phyloP scores from a whole-genome alignment of 1,140 invertebrate species.

The Drosophila aff. region DNA sequence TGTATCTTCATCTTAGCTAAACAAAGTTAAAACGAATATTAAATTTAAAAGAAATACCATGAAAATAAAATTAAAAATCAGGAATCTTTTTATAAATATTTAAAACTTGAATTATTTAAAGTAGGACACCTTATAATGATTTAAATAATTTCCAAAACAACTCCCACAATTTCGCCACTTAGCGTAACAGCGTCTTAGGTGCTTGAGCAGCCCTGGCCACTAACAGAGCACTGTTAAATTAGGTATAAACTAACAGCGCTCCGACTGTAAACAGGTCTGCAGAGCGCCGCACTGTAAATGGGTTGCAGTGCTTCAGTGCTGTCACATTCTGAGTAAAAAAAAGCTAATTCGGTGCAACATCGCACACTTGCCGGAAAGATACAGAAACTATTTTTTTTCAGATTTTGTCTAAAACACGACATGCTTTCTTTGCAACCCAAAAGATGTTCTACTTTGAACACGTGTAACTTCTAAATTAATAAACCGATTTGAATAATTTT shows the following conservation, averaged over 20 bases:
- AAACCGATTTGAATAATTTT: no score
- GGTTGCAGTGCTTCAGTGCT: not conserved
- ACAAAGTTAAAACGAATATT: not conserved
- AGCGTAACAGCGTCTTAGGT: constrained; percentile 9
- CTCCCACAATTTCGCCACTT: not conserved
- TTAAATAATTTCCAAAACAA: not conserved
- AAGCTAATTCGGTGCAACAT: no score
- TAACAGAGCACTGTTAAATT: constrained; percentile 58
- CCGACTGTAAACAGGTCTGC: constrained; percentile 29
- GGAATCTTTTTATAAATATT: not conserved
- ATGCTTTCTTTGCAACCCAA: no score
- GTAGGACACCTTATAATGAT: no score
- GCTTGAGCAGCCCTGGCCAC: constrained; percentile 44
- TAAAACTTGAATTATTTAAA: no score
- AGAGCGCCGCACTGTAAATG: not conserved
- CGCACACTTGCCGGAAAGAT: no score
- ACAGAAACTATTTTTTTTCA: no score
- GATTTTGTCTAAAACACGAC: no score
- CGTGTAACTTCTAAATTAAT: no score
- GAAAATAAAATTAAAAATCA: not conserved
- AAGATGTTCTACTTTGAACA: no score
- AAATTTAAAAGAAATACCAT: not conserved
- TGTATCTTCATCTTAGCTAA: not conserved
- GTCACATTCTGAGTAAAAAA: not conserved
- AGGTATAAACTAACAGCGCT: constrained; percentile 58